Evolutionary conservation across 1,140 invertebrate genomes (phyloP).

Genomic region (Psilanteris sp.): DNA sequence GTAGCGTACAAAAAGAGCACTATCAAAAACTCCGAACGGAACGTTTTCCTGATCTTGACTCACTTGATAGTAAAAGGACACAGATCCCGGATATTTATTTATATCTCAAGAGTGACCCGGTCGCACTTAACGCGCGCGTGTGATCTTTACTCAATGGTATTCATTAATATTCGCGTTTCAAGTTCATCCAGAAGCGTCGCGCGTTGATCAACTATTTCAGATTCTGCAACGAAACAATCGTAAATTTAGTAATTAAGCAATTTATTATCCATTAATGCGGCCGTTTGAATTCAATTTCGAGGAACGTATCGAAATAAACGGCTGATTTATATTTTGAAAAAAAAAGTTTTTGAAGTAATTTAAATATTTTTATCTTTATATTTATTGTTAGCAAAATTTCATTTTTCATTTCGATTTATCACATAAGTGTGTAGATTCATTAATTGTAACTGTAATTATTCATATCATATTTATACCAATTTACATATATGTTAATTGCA

Average conservation of each 20-base stretch:
- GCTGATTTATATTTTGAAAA: too few relatives aligned
- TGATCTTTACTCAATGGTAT: neutral
- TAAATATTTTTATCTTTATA: too few relatives aligned
- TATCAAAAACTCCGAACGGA: conserved; percentile 19
- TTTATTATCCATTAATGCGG: too few relatives aligned
- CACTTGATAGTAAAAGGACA: conserved; percentile 27
- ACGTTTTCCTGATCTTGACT: conserved; percentile 25
- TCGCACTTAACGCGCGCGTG: neutral
- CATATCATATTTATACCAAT: too few relatives aligned
- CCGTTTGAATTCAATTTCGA: too few relatives aligned
- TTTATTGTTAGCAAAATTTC: too few relatives aligned
- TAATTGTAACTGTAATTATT: too few relatives aligned
- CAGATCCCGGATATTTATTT: conserved; percentile 30
- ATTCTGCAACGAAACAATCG: neutral
- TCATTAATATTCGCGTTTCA: conserved; percentile 43
- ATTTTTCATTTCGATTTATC: too few relatives aligned
- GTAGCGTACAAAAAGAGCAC: conserved; percentile 37
- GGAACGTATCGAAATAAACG: too few relatives aligned
- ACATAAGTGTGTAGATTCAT: too few relatives aligned
- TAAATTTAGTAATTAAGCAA: neutral
- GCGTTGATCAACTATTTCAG: neutral
- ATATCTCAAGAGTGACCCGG: conserved; percentile 2
- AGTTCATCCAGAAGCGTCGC: conserved; percentile 19
- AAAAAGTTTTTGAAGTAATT: too few relatives aligned
- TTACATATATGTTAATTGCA: too few relatives aligned